Base-by-base conservation (phyloP, 2,797 vertebrate species). In the Amblyopsis hoosieri region DNA sequence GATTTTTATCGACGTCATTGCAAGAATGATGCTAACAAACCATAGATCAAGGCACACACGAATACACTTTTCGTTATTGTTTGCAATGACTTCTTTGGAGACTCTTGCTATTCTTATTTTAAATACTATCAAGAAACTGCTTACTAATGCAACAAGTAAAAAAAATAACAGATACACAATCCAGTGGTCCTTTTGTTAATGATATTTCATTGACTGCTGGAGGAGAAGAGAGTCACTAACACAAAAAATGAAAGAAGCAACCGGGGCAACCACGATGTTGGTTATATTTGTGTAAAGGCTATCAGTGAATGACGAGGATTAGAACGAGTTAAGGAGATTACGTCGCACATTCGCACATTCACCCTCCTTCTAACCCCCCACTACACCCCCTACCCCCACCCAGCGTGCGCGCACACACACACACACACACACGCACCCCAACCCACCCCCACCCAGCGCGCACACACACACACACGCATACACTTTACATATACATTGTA, bases 301-400 rank as follows among this genome's bases (percentile, higher is more conserved):
- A 92, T 93, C 90, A 85, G 87, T 93, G 91, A 93, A 93, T 93
- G 91, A 93, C 90, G 90, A 87, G 92, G 92, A 93, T 93, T 93
- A 93, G 89, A 88, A 90, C 86, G 90, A 93, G 91, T 93, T 93
- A 93, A 93, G 92, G 87, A 93, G 92, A 94, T 93, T 93, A 93
- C 89, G 91, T 91, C 83, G 87, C 91, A 91, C 90, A 91, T 91
- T 91, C 91, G 74, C 50, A 42, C 48, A 46, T 4, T 15, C 60
- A 42, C 42, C 57, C 13, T n/a, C 54, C 29, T 37, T n/a, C 66
- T 74, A 63, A 49, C 69, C 64, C 78, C 17, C 17, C 17, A 17
- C 17, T 17, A 17, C 17, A 17, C 1, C 85, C 82, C 68, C 56
- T 15, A 71, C n/a, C 77, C 50, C 15, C 50, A 52, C 50, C 5